A percentile compares a stretch with the other conserved stretches of the same genome.
Evolutionary conservation across 2,113 vertebrate species (phyloP).

Genomic region (Engystomops pustulosus): DNA sequence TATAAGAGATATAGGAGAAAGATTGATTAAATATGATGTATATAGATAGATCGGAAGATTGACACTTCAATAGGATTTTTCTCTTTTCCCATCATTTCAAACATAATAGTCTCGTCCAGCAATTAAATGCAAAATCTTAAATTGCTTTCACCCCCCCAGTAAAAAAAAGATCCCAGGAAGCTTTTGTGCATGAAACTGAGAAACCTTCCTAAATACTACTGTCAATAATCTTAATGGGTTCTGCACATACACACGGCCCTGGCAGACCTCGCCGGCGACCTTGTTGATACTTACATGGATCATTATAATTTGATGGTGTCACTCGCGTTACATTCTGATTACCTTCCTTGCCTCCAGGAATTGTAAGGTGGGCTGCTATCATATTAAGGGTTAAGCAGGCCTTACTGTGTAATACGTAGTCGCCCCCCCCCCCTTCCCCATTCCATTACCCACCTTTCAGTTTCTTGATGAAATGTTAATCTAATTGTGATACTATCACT

Average conservation of each 20-base stretch:
- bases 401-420: conserved; percentile 70
- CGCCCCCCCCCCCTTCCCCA: conserved; percentile 60
- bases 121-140: conserved; percentile 6
- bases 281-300: conserved; percentile 63
- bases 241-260: conserved; percentile 62
- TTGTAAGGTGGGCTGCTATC: conserved; percentile 45
- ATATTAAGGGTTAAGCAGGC: conserved; percentile 77
- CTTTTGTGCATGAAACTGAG: conserved; percentile 54
- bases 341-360: conserved; percentile 64
- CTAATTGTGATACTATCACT: conserved; percentile 91
- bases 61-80: too few species aligned
- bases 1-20: background rate
- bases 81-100: background rate
- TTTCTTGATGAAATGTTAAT: conserved; percentile 88
- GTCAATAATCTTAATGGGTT: conserved; percentile 60
- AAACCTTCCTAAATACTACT: conserved; percentile 56
- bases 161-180: conserved; percentile 12
- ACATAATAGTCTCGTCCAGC: background rate
- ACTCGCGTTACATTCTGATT: conserved; percentile 60
- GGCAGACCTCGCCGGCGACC: conserved; percentile 60
- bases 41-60: background rate
- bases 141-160: conserved; percentile 12
- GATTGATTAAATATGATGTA: background rate
- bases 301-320: conserved; percentile 59
- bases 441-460: conserved; percentile 80